These are phyloP conservation scores for Pavo muticus DNA, from an alignment of 2,113 vertebrate genomes.

Conservation along the genomic window DNA sequence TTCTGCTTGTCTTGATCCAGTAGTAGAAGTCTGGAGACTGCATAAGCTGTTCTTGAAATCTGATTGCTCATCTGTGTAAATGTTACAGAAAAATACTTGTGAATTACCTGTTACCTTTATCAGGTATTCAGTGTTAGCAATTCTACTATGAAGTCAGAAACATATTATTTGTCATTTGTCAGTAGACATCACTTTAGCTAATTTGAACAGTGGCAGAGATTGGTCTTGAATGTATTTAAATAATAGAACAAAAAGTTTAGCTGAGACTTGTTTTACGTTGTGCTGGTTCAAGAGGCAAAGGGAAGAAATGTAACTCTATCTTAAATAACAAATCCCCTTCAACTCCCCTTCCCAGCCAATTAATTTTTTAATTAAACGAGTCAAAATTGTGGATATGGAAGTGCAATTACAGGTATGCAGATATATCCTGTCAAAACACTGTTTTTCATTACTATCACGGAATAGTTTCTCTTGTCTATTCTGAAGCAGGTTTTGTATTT, in stretches of 20 bases:
- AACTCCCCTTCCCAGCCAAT: background rate
- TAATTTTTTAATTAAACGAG: constrained; percentile 5
- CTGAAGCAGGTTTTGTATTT: background rate
- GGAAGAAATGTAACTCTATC: background rate
- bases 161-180: background rate
- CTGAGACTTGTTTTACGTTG: background rate
- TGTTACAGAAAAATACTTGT: background rate
- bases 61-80: background rate
- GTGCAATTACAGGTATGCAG: constrained; percentile 16
- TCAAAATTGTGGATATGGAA: background rate
- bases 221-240: background rate
- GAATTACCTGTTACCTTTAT: background rate
- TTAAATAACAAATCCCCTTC: background rate
- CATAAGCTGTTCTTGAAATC: background rate
- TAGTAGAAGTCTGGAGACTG: background rate
- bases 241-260: background rate
- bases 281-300: constrained; percentile 2
- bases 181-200: background rate
- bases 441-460: background rate
- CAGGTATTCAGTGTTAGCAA: background rate
- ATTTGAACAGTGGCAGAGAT: background rate
- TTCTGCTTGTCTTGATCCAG: background rate
- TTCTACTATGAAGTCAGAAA: background rate
- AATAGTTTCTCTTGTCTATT: background rate
- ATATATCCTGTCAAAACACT: constrained; percentile 17